Conservation (phyloP, 2,888 invertebrate species). For the Camponotus fellah region DNA sequence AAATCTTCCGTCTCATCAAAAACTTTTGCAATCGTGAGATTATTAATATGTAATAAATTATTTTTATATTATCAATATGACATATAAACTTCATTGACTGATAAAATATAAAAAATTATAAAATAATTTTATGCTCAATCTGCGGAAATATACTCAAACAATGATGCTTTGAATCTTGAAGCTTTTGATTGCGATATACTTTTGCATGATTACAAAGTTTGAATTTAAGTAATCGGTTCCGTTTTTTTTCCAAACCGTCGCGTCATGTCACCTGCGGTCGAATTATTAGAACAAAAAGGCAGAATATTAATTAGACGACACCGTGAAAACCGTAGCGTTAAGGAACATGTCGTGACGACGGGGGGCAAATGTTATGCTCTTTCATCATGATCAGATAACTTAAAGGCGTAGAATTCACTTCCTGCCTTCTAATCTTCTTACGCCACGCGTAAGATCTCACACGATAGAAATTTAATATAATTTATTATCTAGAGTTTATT, state of each 20-base stretch:
- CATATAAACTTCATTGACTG: background rate
- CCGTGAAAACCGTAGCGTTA: conserved; percentile 62
- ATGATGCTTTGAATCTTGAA: background rate
- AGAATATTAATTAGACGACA: conserved; percentile 78
- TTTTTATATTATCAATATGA: background rate
- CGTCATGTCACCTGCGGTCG: conserved; percentile 65
- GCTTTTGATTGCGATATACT: conserved; percentile 65
- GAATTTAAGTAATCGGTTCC: conserved; percentile 74
- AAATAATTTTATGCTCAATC: background rate
- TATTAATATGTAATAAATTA: background rate
- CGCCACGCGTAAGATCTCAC: conserved; percentile 20
- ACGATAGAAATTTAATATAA: conserved; percentile 24
- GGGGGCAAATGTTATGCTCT: conserved; percentile 48
- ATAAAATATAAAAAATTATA: background rate
- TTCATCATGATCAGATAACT: conserved; percentile 49
- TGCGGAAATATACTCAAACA: background rate
- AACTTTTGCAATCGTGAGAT: background rate
- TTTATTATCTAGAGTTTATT: conserved; percentile 13
- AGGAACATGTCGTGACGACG: conserved; percentile 53
- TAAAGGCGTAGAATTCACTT: conserved; percentile 59
- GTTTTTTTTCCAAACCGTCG: conserved; percentile 74
- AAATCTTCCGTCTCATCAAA: background rate
- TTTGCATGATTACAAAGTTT: conserved; percentile 64
- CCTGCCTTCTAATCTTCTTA: conserved; percentile 19
- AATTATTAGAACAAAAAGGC: conserved; percentile 72